Conservation (phyloP, 2,113 vertebrate genomes). For the Ardeotis arabs region DNA sequence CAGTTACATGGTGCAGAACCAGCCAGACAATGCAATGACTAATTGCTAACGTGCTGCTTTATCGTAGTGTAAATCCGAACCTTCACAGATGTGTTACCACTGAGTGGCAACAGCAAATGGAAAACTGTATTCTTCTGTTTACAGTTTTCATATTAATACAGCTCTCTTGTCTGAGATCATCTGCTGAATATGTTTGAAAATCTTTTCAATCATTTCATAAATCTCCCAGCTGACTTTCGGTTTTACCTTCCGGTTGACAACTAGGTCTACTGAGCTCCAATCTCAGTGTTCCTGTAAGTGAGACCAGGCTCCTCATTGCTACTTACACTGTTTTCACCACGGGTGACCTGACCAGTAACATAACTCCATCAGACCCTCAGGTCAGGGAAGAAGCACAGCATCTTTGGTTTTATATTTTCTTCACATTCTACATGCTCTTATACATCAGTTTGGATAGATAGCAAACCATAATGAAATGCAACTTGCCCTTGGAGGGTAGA, state of each 20-base stretch:
- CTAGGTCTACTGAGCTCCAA: neutral
- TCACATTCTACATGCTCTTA: neutral
- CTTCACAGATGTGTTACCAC: neutral
- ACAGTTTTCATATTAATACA: neutral
- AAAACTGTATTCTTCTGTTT: neutral
- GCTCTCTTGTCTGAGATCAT: neutral
- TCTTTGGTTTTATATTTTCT: neutral
- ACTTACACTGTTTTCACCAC: neutral
- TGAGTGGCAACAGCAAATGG: neutral
- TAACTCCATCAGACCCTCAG: neutral
- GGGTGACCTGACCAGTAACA: neutral
- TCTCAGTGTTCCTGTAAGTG: fast-evolving
- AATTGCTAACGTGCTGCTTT: neutral
- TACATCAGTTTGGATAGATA: neutral
- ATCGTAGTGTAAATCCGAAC: fast-evolving
- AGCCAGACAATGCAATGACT: neutral
- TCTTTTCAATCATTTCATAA: neutral
- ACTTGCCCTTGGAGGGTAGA: neutral
- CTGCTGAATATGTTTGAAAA: neutral
- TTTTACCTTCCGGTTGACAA: neutral
- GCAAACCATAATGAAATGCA: neutral
- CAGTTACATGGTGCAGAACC: fast-evolving
- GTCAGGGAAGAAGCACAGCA: neutral
- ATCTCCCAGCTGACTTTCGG: neutral
- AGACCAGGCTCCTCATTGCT: neutral